Conservation (phyloP, 2,888 invertebrate genomes). For the Protula sp. region DNA sequence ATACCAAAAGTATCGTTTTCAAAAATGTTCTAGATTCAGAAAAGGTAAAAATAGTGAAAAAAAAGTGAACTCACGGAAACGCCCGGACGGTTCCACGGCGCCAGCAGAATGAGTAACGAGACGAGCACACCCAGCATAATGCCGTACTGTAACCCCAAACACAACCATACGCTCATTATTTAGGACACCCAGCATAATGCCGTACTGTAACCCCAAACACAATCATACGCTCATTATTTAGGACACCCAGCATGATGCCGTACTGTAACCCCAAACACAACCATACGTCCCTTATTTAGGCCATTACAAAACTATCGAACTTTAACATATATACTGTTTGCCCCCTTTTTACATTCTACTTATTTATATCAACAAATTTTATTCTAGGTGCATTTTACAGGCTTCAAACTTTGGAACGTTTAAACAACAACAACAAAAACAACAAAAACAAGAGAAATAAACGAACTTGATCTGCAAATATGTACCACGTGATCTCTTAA, state of each 20-base stretch:
- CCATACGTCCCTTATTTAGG: not conserved
- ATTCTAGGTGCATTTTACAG: not conserved
- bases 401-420: not conserved
- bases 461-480: no score
- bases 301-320: conserved; percentile 1
- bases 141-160: conserved; percentile 23
- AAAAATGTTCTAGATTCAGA: no score
- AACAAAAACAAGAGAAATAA: no score
- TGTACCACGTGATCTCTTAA: no score
- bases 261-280: conserved; percentile 17
- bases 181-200: conserved; percentile 25
- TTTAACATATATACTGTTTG: not conserved
- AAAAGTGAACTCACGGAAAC: conserved; percentile 16
- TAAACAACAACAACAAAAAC: not conserved
- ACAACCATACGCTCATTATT: not conserved
- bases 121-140: conserved; percentile 24
- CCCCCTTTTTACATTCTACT: no score
- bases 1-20: no score
- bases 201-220: conserved; percentile 21
- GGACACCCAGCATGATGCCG: conserved; percentile 26
- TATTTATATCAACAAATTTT: not conserved
- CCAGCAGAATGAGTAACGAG: conserved; percentile 22
- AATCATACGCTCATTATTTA: not conserved
- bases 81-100: conserved; percentile 23
- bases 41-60: no score